Evolutionary conservation across 2,888 invertebrate genomes (phyloP), one percentile per base, ranked within the genome.

Genomic region (Agonopterix heracliana): DNA sequence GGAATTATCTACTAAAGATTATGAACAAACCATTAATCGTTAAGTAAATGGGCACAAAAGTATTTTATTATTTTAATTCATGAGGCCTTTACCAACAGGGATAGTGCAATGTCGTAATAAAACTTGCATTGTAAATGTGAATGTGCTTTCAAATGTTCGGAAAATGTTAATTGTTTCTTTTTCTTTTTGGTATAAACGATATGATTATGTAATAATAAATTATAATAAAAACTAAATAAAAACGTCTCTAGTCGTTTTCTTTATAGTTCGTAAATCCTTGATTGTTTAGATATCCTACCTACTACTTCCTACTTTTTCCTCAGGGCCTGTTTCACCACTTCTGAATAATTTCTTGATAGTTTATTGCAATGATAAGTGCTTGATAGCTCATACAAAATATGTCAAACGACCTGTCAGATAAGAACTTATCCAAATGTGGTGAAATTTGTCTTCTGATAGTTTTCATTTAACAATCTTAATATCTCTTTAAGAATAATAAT

Each of bases 121-220:
- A 13, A 13, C 14, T 26, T 40, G 34, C 11, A 35, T 44, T 41
- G 41, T 42, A 14, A 26, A 26, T 26, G 26, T 26, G 26, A 26
- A 26, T 3, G 26, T 26, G 26, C 26, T 26, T 26, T 26, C 26
- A 26, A 26, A 26, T 57, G 58, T 68, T 63, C 66, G 58, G 66
- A 60, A 68, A 75, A 78, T 74, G 74, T 79, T 81, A 60, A 59
- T 59, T 59, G 57, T 54, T 62, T 64, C 63, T 63, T 71, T 70
- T 74, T 71, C 59, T 59, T 74, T 72, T 78, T 74, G 71, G 68
- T 71, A 74, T 77, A 72, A 76, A 76, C 63, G 66, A 68, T 63
- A 63, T 64, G 57, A 76, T 74, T 77, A 78, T 67, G 71, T 71
- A 85, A 81, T 71, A 85, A 81, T 83, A 81, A 81, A 74, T 60